Evolutionary conservation across 2,113 vertebrate genomes (phyloP).

Genomic region (Plecturocebus donacophilus): DNA sequence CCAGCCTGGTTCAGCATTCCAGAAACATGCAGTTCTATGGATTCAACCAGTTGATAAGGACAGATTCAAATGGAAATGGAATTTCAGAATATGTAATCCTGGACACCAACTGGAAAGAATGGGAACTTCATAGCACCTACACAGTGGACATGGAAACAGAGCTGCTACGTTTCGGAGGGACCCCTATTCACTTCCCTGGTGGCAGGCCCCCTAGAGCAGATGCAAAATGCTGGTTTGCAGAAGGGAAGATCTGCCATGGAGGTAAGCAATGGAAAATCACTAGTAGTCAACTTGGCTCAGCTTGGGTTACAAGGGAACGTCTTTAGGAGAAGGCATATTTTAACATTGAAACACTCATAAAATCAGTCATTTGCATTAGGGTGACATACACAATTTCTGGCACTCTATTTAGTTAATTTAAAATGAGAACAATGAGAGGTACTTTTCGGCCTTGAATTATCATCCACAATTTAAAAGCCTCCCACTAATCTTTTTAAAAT

Average conservation of each 20-base stretch:
- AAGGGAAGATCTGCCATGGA: slow-evolving; percentile 87
- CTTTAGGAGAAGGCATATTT: slow-evolving; percentile 34
- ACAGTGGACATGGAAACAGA: slow-evolving; percentile 84
- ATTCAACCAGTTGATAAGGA: slow-evolving; percentile 90
- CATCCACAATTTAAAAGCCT: slow-evolving; percentile 9
- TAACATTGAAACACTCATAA: background rate
- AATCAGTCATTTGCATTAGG: background rate
- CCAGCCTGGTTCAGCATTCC: slow-evolving; percentile 87
- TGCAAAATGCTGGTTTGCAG: slow-evolving; percentile 93
- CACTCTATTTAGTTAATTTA: slow-evolving; percentile 9
- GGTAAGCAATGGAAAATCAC: slow-evolving; percentile 83
- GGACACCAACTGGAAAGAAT: slow-evolving; percentile 87
- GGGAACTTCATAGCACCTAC: slow-evolving; percentile 88
- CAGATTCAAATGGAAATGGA: slow-evolving; percentile 85
- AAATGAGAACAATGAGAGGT: slow-evolving; percentile 47
- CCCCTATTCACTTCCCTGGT: slow-evolving; percentile 88
- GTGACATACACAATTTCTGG: slow-evolving; percentile 24
- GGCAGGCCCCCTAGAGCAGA: slow-evolving; percentile 87
- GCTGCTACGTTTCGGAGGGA: slow-evolving; percentile 82
- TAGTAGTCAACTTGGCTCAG: background rate
- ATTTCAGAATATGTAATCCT: slow-evolving; percentile 90
- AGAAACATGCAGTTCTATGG: slow-evolving; percentile 90
- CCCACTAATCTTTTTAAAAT: background rate
- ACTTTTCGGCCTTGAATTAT: slow-evolving; percentile 36
- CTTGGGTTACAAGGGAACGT: background rate